Percentiles rank a stretch among this genome's conserved stretches.
Conservation (phyloP, 2,113 vertebrate species). For the Boulengeromyrus knoepffleri region DNA sequence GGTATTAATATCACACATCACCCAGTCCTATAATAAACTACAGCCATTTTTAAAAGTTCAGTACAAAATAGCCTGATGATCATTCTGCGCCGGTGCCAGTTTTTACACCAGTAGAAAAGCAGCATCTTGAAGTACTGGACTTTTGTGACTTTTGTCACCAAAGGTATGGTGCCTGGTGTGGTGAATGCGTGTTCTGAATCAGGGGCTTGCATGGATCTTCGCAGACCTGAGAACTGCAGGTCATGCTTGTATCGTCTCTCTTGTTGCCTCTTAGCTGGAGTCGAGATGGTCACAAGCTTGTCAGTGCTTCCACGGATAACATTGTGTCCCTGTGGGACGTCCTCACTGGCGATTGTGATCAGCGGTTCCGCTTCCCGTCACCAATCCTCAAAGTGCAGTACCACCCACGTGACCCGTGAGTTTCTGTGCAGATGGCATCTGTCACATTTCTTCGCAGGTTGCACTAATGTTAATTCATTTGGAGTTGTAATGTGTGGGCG, state of each 20-base stretch:
- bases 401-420: conserved; percentile 93
- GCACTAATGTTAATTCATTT: background rate
- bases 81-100: background rate
- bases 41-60: background rate
- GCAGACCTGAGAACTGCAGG: background rate
- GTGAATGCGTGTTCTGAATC: background rate
- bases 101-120: background rate
- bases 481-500: background rate
- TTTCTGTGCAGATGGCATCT: conserved; percentile 16
- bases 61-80: background rate
- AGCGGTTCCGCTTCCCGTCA: conserved; percentile 91
- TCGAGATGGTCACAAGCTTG: conserved; percentile 93
- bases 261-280: conserved; percentile 73
- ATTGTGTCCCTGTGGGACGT: conserved; percentile 98
- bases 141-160: background rate
- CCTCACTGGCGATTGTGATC: conserved; percentile 92
- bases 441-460: background rate
- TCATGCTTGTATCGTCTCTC: background rate
- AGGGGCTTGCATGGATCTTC: background rate
- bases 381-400: conserved; percentile 95
- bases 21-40: background rate
- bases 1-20: background rate
- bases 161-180: background rate
- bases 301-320: conserved; percentile 94
- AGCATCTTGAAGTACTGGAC: background rate